phyloP scores from a whole-genome alignment of 2,888 invertebrate species.

The Candidula unifasciata region DNA sequence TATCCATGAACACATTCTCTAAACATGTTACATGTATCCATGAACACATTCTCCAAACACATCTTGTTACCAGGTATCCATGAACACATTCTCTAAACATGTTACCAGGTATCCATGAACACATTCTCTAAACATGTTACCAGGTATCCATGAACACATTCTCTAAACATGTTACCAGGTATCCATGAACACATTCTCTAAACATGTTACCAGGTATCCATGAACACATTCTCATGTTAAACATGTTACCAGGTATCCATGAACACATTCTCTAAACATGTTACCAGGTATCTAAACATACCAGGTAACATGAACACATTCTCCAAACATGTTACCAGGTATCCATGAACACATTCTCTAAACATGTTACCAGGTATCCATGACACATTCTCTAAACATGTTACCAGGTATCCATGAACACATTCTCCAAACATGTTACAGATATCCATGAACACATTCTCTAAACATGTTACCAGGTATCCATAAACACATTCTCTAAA shows the following conservation, averaged over 20 bases:
- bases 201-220: no score
- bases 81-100: neutral
- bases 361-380: constrained; percentile 79
- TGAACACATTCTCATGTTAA: neutral
- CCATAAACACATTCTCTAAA: no score
- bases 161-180: neutral
- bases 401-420: constrained; percentile 81
- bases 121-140: no score
- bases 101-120: constrained; percentile 81
- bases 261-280: neutral
- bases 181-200: constrained; percentile 86
- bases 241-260: constrained; percentile 79
- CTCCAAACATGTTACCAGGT: constrained; percentile 1
- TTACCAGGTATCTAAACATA: constrained; percentile 80
- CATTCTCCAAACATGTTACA: no score
- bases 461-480: constrained; percentile 73
- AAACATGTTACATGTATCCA: no score
- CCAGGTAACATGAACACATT: constrained; percentile 79
- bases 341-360: constrained; percentile 79
- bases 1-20: constrained; percentile 85
- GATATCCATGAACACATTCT: neutral
- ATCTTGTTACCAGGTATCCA: constrained; percentile 80
- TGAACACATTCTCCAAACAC: neutral
- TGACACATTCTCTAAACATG: constrained; percentile 65
- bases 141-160: no score